Evolutionary conservation across 2,888 invertebrate species (phyloP).

Genomic region (Stenodema calcarata): DNA sequence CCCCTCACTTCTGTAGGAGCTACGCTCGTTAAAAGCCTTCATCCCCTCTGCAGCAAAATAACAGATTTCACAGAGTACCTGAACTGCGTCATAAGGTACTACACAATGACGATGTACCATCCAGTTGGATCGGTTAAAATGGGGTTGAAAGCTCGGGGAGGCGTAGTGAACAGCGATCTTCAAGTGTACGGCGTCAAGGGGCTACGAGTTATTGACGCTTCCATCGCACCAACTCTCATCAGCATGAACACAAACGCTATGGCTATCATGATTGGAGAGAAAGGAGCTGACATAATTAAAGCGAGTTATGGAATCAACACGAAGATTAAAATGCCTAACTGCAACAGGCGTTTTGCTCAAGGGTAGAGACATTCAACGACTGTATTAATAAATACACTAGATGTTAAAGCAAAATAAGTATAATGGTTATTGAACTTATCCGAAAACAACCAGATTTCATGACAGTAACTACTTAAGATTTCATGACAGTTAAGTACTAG

Average conservation of each 20-base stretch:
- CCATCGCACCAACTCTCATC: slow-evolving; percentile 72
- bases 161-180: slow-evolving; percentile 68
- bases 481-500: no score
- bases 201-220: slow-evolving; percentile 73
- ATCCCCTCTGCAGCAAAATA: slow-evolving; percentile 65
- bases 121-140: slow-evolving; percentile 75
- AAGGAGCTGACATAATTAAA: slow-evolving; percentile 72
- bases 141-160: slow-evolving; percentile 71
- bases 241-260: slow-evolving; percentile 76
- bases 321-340: not conserved
- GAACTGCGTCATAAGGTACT: slow-evolving; percentile 71
- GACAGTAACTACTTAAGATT: no score
- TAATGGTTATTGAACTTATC: no score
- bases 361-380: not conserved
- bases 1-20: slow-evolving; percentile 69
- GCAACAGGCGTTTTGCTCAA: not conserved
- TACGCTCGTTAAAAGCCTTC: not conserved
- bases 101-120: slow-evolving; percentile 71
- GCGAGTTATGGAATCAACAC: not conserved
- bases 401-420: not conserved
- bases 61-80: slow-evolving; percentile 68
- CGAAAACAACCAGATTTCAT: no score
- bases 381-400: not conserved
- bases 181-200: slow-evolving; percentile 68
- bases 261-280: slow-evolving; percentile 75